These are phyloP conservation scores for Carcharodon carcharias DNA, from an alignment of 2,797 vertebrate genomes.

Conservation along the genomic window DNA sequence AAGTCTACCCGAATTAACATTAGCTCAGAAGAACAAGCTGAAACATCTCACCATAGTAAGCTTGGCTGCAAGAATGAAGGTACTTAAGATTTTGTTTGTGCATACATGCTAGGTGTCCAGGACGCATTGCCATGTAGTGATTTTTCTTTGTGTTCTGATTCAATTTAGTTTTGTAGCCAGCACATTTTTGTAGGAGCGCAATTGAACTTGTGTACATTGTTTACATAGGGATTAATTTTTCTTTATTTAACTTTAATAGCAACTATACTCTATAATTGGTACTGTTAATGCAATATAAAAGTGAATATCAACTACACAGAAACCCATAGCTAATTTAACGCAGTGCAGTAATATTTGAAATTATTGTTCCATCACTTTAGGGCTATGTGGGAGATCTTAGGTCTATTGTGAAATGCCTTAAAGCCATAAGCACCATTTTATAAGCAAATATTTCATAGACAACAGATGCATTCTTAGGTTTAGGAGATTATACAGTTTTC, in stretches of 20 bases:
- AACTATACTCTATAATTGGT: neutral
- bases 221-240: neutral
- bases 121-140: neutral
- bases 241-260: neutral
- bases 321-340: neutral
- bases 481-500: neutral
- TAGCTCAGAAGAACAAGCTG: constrained; percentile 68
- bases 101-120: constrained; percentile 29
- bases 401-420: neutral
- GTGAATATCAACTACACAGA: neutral
- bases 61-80: constrained; percentile 68
- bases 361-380: neutral
- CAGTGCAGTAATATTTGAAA: neutral
- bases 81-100: constrained; percentile 43
- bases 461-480: neutral
- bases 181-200: neutral
- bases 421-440: neutral
- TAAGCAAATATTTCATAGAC: neutral
- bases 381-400: neutral
- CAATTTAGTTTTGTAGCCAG: neutral
- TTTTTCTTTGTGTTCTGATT: neutral
- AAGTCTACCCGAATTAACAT: constrained; percentile 63
- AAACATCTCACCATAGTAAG: constrained; percentile 70
- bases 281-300: neutral
- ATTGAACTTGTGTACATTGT: neutral